Evolutionary conservation across 2,888 invertebrate species (phyloP), one percentile per base, ranked within the genome.

Genomic region (Cryptophagus acutangulus): DNA sequence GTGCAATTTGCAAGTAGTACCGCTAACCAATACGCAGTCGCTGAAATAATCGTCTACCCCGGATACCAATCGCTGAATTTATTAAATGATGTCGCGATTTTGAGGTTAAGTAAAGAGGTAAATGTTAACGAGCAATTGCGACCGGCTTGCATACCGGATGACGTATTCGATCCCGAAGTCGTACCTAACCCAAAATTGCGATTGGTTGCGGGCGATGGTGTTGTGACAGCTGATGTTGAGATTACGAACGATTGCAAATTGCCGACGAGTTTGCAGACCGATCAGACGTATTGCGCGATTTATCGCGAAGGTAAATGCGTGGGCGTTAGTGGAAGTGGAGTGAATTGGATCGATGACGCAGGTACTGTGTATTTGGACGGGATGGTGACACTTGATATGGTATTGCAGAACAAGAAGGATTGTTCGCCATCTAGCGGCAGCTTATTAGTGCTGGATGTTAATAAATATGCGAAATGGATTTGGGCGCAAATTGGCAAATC

Each of bases 121-220:
- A 62, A 67, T 2, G 72, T 72, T 54, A 67, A 71, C 1, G 71
- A 73, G 41, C 71, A 70, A 58, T 74, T 77, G 15, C 65, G 72
- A 16, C 75, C 78, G 0, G 74, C 76, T 2, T 78, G 79, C 49
- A 66, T 78, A 12, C 43, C 38, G n/a, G n/a, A n/a, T n/a, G n/a
- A n/a, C n/a, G n/a, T n/a, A n/a, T n/a, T n/a, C n/a, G n/a, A n/a
- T n/a, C n/a, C n/a, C n/a, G n/a, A n/a, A n/a, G n/a, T n/a, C n/a
- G n/a, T n/a, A n/a, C n/a, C n/a, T n/a, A n/a, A n/a, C n/a, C n/a
- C n/a, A n/a, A n/a, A n/a, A n/a, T n/a, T n/a, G n/a, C n/a, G n/a
- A n/a, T n/a, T n/a, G n/a, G n/a, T n/a, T n/a, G n/a, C n/a, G n/a
- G n/a, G n/a, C n/a, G n/a, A n/a, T n/a, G n/a, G n/a, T n/a, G n/a